Base-by-base conservation (phyloP, 1,140 invertebrate species). In the Microplitis demolitor region DNA sequence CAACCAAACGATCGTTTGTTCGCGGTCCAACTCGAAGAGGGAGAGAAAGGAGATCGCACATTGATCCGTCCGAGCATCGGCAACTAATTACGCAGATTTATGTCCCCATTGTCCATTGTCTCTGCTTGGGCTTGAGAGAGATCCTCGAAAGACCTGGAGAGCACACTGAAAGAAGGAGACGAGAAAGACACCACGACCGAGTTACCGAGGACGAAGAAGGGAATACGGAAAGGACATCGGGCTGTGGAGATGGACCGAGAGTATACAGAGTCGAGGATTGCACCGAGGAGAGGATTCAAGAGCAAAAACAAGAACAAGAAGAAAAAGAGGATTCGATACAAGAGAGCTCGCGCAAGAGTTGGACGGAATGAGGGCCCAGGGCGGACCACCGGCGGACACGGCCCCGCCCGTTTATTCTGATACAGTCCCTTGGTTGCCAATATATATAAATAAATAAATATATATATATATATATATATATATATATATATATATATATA, bases 61-160 rank as follows among this genome's bases (percentile, higher is more conserved):
- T 85, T 83, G 85, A 87, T 87, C 84, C 85, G 80, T 82, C 79
- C 80, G 81, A 79, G 83, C 84, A 87, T 86, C 85, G 87, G 88
- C 89, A 89, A 90, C 89, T 90, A 90, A 90, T 90, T 90, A 90
- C 89, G 87, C 88, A 89, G 89, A 90, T 90, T 90, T 90, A 90
- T 90, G 89, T 89, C 84, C 85, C 89, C 86, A 90, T 90, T 90
- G 89, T 90, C 88, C 88, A 90, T 90, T 90, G 88, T 90, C 87
- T 88, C 81, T 33, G 54, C 39, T 35, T 50, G 51, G 34, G 60
- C 45, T 62, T 69, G 74, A 74, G 77, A 69, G 45, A 73, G 68
- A 69, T 51, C 58, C 56, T 34, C 34, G 76, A 72, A 78, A 77
- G 31, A 69, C 71, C 61, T 37, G 50, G 74, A 54, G 66, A 56